Percentiles rank a stretch among this genome's conserved stretches.
Conservation (phyloP, 2,113 vertebrate species). For the Paradisaea rubra region DNA sequence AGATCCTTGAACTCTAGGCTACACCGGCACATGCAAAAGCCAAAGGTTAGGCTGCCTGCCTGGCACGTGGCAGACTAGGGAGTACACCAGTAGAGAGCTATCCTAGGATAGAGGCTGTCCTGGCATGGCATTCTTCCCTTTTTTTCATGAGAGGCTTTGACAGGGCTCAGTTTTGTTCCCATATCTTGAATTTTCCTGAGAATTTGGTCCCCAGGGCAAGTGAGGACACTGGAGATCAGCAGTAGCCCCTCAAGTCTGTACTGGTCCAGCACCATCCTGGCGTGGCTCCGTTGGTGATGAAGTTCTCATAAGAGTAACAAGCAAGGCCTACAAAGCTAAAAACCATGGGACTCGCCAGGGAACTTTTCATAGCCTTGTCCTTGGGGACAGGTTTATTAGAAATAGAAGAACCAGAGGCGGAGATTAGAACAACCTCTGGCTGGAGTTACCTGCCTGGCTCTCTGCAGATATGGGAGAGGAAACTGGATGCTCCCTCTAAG, state of each 20-base stretch:
- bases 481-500: background rate
- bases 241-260: no score
- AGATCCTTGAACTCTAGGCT: background rate
- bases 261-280: background rate
- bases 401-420: background rate
- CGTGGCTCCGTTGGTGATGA: background rate
- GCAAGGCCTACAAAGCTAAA: background rate
- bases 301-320: background rate
- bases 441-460: background rate
- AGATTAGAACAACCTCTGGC: background rate
- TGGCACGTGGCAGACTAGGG: background rate
- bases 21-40: background rate
- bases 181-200: background rate
- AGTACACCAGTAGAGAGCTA: background rate
- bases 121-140: background rate
- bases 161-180: background rate
- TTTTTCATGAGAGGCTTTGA: background rate
- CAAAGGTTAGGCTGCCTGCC: background rate
- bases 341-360: background rate
- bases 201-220: background rate
- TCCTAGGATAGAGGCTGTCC: background rate
- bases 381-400: background rate
- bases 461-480: background rate
- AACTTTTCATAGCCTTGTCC: background rate
- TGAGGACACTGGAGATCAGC: background rate